phyloP scores from a whole-genome alignment of 2,888 invertebrate species.

The Thumatha senex region DNA sequence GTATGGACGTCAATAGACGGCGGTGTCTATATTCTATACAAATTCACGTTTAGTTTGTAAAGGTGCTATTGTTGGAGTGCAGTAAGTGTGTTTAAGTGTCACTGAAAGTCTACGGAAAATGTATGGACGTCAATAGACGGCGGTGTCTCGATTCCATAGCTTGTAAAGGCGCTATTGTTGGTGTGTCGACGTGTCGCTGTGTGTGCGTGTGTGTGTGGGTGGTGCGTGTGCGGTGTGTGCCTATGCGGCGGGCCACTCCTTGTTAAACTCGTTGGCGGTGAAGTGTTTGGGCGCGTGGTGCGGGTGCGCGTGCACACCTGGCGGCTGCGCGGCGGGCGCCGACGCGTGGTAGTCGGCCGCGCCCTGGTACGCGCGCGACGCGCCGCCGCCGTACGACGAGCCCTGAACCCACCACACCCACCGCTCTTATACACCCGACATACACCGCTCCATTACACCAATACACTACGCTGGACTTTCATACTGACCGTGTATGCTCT shows the following conservation, averaged over 20 bases:
- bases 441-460: constrained; percentile 42
- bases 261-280: constrained; percentile 79
- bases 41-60: too few species aligned
- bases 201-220: constrained; percentile 3
- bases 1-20: too few species aligned
- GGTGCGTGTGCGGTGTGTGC: neutral
- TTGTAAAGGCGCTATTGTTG: too few species aligned
- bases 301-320: constrained; percentile 80
- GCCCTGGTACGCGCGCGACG: constrained; percentile 68
- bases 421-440: constrained; percentile 30
- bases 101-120: too few species aligned
- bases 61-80: too few species aligned
- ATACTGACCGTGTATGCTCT: neutral
- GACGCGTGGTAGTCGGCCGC: constrained; percentile 73
- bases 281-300: constrained; percentile 84
- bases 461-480: neutral
- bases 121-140: too few species aligned
- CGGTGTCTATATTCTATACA: too few species aligned
- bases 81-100: too few species aligned
- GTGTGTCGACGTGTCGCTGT: constrained; percentile 7
- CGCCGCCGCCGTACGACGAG: constrained; percentile 80
- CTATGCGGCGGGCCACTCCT: constrained; percentile 83
- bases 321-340: constrained; percentile 69
- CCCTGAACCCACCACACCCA: constrained; percentile 53
- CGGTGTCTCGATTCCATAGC: too few species aligned